Base-by-base conservation (phyloP, 2,797 vertebrate species). In the Huso huso region DNA sequence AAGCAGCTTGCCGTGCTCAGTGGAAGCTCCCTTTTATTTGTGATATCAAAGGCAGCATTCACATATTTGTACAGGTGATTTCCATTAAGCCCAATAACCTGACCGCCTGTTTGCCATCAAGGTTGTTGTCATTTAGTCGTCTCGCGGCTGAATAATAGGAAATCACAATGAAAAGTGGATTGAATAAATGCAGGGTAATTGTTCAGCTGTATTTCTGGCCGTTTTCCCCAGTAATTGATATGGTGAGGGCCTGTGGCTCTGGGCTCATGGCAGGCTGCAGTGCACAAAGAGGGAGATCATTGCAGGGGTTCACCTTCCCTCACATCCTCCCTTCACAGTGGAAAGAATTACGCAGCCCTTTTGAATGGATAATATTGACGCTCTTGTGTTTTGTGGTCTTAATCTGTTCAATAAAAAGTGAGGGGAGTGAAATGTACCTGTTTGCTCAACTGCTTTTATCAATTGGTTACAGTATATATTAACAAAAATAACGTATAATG, bases 61-160 rank as follows among this genome's bases (percentile, higher is more conserved):
- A 66, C 73, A 73, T 90, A 83, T 91, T 91, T 89, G 86, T 89
- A 89, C 89, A 91, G 89, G 89, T 91, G 89, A 90, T 86, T 87
- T 74, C 81, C 82, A 82, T 87, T 89, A 82, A 79, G 81, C 80
- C 72, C 74, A 75, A 78, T 78, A 79, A 83, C 81, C 76, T 66
- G 69, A 11, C 78, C 84, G 82, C 79, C 80, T 74, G 78, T 62
- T 49, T 78, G 76, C 74, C 79, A 77, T 76, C 77, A 80, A 81
- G 73, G 78, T 66, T 51, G 74, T 64, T 74, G 52, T 66, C 57
- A 58, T 63, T 66, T 48, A 61, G 68, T 53, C 58, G 62, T 66
- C 48, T 69, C 64, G 69, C 72, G 67, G 74, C 49, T 58, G 11
- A 61, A 23, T 62, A 62, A 51, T 57, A 49, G 59, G 71, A 74